Evolutionary conservation across 2,797 vertebrate species (phyloP).

Genomic region (Corythornis leucogaster): DNA sequence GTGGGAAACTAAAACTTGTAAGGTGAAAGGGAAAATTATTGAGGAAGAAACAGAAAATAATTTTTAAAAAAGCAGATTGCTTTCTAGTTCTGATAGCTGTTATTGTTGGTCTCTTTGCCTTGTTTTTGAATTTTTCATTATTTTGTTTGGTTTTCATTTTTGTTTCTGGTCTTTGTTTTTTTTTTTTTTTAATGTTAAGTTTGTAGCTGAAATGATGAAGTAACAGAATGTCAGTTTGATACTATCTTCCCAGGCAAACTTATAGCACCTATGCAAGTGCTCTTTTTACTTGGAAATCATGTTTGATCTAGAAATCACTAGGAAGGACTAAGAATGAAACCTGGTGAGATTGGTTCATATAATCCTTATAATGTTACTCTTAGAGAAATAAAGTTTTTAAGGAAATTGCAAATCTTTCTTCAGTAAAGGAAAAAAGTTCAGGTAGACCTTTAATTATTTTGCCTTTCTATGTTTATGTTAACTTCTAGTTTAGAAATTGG

Average conservation of each 20-base stretch:
- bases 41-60: background rate
- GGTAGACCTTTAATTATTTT: background rate
- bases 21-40: background rate
- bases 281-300: constrained; percentile 59
- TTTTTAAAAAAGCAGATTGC: background rate
- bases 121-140: background rate
- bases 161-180: background rate
- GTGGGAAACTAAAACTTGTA: background rate
- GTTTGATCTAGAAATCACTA: constrained; percentile 42
- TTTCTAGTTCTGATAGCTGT: background rate
- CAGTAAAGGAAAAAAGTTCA: background rate
- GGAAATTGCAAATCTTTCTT: background rate
- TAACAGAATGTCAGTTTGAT: constrained; percentile 46
- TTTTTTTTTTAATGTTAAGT: background rate
- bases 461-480: background rate
- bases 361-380: constrained; percentile 10
- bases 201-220: constrained; percentile 3
- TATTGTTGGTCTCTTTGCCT: background rate
- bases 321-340: constrained; percentile 53
- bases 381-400: background rate
- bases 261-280: constrained; percentile 22
- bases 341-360: constrained; percentile 26
- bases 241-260: constrained; percentile 27
- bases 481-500: background rate
- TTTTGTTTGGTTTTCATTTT: background rate